These are phyloP conservation scores for Brachionus calyciflorus DNA, from an alignment of 1,140 invertebrate species.

Conservation along the genomic window DNA sequence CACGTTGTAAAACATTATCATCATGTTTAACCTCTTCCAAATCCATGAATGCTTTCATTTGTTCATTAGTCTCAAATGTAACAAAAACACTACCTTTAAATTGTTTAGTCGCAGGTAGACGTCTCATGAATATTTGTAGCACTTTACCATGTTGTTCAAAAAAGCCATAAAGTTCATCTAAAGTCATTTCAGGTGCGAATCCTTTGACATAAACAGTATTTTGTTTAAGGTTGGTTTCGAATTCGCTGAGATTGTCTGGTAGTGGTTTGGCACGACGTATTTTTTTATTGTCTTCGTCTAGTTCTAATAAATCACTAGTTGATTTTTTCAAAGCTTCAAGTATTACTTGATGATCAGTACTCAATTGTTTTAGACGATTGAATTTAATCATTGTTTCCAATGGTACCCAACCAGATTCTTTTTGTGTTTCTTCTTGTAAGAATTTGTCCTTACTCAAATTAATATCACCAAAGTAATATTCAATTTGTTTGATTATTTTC, in stretches of 20 bases:
- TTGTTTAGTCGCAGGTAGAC: conserved; percentile 29
- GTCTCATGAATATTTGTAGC: conserved; percentile 43
- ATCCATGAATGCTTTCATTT: conserved; percentile 40
- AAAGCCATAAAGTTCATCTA: conserved; percentile 17
- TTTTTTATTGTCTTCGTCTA: conserved; percentile 37
- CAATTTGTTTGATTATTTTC: conserved; percentile 45
- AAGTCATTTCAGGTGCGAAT: conserved; percentile 14
- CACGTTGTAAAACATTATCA: background rate
- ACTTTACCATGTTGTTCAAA: conserved; percentile 37
- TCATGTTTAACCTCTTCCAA: conserved; percentile 13
- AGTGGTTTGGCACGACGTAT: conserved; percentile 14
- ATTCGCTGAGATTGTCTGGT: conserved; percentile 29
- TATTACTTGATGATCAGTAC: conserved; percentile 17
- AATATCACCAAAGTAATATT: conserved; percentile 46
- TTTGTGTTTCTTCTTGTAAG: conserved; percentile 25
- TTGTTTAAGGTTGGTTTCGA: conserved; percentile 33
- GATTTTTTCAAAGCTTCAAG: conserved; percentile 24
- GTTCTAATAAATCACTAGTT: background rate
- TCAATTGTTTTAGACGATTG: conserved; percentile 28
- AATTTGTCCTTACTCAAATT: conserved; percentile 46
- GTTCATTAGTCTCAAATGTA: conserved; percentile 37
- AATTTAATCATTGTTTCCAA: conserved; percentile 32
- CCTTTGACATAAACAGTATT: conserved; percentile 45
- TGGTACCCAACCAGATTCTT: conserved; percentile 43
- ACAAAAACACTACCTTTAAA: conserved; percentile 47